phyloP scores from a whole-genome alignment of 2,888 invertebrate genomes.

The Chloroclysta siterata region DNA sequence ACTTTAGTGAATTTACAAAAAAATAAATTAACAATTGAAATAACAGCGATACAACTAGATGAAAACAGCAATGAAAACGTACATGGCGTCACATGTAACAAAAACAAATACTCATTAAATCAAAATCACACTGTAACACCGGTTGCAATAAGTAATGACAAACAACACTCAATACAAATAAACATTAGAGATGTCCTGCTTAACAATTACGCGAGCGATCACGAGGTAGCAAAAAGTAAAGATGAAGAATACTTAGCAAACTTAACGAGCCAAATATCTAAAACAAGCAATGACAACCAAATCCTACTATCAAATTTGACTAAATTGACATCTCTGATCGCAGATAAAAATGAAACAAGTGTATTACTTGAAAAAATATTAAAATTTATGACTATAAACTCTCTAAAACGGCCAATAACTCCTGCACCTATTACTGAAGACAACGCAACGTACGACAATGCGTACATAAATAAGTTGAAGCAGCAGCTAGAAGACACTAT shows the following conservation, averaged over 20 bases:
- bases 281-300: conserved; percentile 33
- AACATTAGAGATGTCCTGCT: conserved; percentile 45
- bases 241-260: conserved; percentile 37
- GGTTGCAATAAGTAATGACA: not conserved
- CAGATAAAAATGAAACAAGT: conserved; percentile 33
- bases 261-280: conserved; percentile 38
- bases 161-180: conserved; percentile 27
- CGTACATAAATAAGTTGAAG: conserved; percentile 47
- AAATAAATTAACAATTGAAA: conserved; percentile 38
- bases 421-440: conserved; percentile 32
- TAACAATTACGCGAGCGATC: conserved; percentile 32
- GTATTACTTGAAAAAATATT: conserved; percentile 35
- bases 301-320: conserved; percentile 39
- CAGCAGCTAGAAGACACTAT: conserved; percentile 48
- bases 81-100: conserved; percentile 52
- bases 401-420: conserved; percentile 26
- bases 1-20: conserved; percentile 54
- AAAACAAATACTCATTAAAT: conserved; percentile 25
- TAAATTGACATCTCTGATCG: conserved; percentile 33
- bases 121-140: conserved; percentile 3
- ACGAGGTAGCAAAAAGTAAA: conserved; percentile 14
- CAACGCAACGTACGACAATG: conserved; percentile 44
- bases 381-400: conserved; percentile 29
- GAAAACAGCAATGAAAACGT: conserved; percentile 47
- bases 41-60: conserved; percentile 54